Base-by-base conservation (phyloP, 2,797 vertebrate species). In the Hemibagrus guttatus region DNA sequence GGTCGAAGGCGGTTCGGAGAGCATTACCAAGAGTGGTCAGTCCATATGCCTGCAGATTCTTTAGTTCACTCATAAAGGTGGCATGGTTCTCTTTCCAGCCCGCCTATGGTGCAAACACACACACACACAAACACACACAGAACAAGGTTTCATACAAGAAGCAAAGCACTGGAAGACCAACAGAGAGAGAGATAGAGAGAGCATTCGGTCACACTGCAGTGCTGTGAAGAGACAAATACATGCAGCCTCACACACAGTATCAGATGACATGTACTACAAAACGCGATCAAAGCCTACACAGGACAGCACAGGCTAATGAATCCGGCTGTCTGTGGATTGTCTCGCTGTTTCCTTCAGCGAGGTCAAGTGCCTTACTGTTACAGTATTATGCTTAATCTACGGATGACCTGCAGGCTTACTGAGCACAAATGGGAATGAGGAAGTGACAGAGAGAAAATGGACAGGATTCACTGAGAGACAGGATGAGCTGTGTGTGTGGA, bases 81-180 rank as follows among this genome's bases (percentile, higher is more conserved):
- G 97, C 96, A 0, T 99, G 98, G 92, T 98, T 99, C 94, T 99
- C 98, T 92, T 99, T 99, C 98, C 98, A 99, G 89, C 98, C 98
- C 58, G 97, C 98, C 98, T 99, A 93, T 88, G 94, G 94, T 17
- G 91, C 83, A 95, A 2, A 88, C 61, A 89, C 39, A 81, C 35
- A 86, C 14, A 84, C 68, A 76, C 31, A 54, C 4, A 79, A 4
- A 46, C 46, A 46, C 46, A 49, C 4, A 49, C 1, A 79, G 42
- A 58, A 31, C 58, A 61, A 59, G 19, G 75, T 59, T 58, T 61
- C 35, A 61, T 12, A 80, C 35, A 42, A 80, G 23, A 79, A 2
- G 1, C 78, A 61, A 61, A 80, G 52, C 19, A 58, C 28, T 79
- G 54, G 4, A 23, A 58, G 78, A 61, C 21, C 2, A 31, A 58